Base-by-base conservation (phyloP, 2,797 vertebrate species). In the Malacoraja senta region DNA sequence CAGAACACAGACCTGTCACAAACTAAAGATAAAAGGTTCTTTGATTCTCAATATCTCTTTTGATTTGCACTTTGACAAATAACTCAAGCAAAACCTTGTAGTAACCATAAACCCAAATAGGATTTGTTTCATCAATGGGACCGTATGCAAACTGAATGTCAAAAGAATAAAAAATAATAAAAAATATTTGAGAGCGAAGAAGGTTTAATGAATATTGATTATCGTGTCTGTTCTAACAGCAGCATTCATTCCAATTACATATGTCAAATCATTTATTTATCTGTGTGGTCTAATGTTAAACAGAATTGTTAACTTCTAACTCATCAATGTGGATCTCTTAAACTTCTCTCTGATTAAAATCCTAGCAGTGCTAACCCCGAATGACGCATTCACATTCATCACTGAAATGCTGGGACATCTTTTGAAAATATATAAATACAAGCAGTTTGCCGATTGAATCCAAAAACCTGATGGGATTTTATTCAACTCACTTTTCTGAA, bases 331-430 rank as follows among this genome's bases (percentile, higher is more conserved):
- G 26, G 24, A 84, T 84, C 53, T n/a, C 53, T n/a, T 26, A 84
- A 84, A 84, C 81, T n/a, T 84, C 53, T 84, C 81, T 58, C 81
- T 83, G 24, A 58, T 84, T 84, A 12, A 84, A 84, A 61, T 26
- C 53, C 24, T 61, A 58, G 86, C 35, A 71, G 29, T 91, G 86
- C 86, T 91, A 65, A 71, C 17, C 38, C 21, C 13, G n/a, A 35
- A 91, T 65, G n/a, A 91, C 32, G 21, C 63, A 71, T 91, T 71
- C 63, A 38, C 17, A 32, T 91, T 26, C 32, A 91, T 32, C n/a
- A 35, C 13, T 90, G 6, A 13, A 17, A 65, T 21, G 19, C 58
- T 35, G 63, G 21, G 86, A 91, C 61, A 71, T 68, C n/a, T 21
- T 35, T 12, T 58, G 53, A 29, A 71, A 68, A 71, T 35, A n/a